These are phyloP conservation scores for Ptychoptera albimana DNA, from an alignment of 2,888 invertebrate genomes.

Conservation along the genomic window DNA sequence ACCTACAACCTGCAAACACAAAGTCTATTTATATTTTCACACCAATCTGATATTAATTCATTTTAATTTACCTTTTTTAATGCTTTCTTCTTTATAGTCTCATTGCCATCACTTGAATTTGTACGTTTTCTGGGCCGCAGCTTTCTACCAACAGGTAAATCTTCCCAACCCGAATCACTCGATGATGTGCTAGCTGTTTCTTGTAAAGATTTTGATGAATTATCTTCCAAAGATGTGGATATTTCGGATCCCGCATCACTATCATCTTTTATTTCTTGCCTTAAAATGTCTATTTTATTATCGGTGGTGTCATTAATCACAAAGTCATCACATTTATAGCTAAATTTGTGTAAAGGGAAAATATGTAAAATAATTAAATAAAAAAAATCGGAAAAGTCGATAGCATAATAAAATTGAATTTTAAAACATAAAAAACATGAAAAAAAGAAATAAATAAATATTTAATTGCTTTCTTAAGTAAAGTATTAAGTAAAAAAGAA, in stretches of 20 bases:
- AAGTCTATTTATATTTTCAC: slow-evolving; percentile 30
- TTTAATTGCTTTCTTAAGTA: neutral
- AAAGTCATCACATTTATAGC: slow-evolving; percentile 68
- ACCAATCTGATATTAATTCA: neutral
- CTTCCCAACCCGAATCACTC: slow-evolving; percentile 18
- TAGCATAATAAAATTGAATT: neutral
- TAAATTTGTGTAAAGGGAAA: slow-evolving; percentile 29
- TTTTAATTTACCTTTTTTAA: slow-evolving; percentile 6
- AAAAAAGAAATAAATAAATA: neutral
- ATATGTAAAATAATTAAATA: neutral
- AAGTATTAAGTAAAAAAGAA: no score
- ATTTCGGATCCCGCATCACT: slow-evolving; percentile 25
- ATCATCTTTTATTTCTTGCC: slow-evolving; percentile 32
- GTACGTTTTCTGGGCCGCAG: slow-evolving; percentile 18
- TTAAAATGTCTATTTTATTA: slow-evolving; percentile 38
- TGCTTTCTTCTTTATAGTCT: slow-evolving; percentile 9
- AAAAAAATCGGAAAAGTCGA: neutral
- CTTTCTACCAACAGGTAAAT: slow-evolving; percentile 13
- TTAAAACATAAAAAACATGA: neutral
- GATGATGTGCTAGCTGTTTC: slow-evolving; percentile 18
- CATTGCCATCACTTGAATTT: slow-evolving; percentile 16
- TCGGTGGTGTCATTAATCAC: slow-evolving; percentile 51
- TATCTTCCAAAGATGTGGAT: slow-evolving; percentile 18
- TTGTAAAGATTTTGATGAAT: slow-evolving; percentile 13
- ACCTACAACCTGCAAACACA: slow-evolving; percentile 37